A percentile compares a stretch with the other conserved stretches of the same genome.
These are phyloP conservation scores for Porites evermanni DNA, from an alignment of 92 coral and sea anemone species.

Conservation along the genomic window DNA sequence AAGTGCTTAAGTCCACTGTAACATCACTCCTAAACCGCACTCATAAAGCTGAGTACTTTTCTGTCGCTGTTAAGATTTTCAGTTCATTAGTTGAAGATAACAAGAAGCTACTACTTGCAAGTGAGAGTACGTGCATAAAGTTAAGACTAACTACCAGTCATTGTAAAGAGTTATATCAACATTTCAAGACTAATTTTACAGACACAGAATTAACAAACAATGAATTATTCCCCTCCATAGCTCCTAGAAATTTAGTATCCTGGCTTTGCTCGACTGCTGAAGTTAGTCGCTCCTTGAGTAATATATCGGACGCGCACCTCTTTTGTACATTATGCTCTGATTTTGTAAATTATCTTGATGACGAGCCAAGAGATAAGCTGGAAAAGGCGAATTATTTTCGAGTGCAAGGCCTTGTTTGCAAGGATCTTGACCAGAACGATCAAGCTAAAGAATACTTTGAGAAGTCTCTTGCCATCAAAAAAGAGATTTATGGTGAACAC, in stretches of 20 bases:
- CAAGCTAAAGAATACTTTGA: too few relatives aligned
- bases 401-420: too few relatives aligned
- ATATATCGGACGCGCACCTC: neutral
- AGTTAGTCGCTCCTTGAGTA: neutral
- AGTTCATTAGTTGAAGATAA: neutral
- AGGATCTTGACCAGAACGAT: too few relatives aligned
- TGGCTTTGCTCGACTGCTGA: conserved; percentile 20
- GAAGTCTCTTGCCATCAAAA: too few relatives aligned
- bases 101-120: neutral
- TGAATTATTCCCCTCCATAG: neutral
- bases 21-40: neutral
- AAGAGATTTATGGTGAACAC: too few relatives aligned
- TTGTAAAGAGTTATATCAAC: conserved; percentile 1
- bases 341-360: neutral
- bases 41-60: neutral
- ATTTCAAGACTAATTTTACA: neutral
- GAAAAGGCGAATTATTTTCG: neutral
- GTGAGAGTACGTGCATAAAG: neutral
- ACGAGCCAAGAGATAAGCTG: neutral
- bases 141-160: neutral
- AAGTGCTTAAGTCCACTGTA: neutral
- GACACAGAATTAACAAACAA: neutral
- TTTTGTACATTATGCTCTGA: conserved; percentile 9
- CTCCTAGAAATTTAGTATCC: neutral
- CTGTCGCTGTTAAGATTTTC: conserved; percentile 5